phyloP scores from a whole-genome alignment of 2,888 invertebrate genomes.

The Orthonevra nobilis region DNA sequence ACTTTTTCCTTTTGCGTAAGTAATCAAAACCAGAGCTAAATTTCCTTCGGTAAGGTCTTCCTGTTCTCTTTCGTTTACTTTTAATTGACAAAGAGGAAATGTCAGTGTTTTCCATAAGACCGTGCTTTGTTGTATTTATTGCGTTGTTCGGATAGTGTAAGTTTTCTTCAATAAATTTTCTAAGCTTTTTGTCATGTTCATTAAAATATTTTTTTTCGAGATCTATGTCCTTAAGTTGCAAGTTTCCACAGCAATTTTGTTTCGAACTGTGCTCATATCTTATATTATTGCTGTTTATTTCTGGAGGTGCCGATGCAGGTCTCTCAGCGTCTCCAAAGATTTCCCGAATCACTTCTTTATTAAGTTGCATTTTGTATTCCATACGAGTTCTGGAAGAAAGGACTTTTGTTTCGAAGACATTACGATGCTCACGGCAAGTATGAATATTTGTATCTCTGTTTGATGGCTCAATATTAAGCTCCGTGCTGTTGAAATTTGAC shows the following conservation, averaged over 20 bases:
- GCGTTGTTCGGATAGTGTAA: not conserved
- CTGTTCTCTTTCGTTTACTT: slow-evolving; percentile 72
- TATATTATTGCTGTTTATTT: slow-evolving; percentile 73
- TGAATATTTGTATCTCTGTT: slow-evolving; percentile 47
- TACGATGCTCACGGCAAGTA: slow-evolving; percentile 74
- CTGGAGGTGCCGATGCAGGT: slow-evolving; percentile 90
- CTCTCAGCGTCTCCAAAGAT: slow-evolving; percentile 88
- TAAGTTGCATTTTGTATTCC: slow-evolving; percentile 87
- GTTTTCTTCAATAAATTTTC: not conserved
- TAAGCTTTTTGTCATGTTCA: not conserved
- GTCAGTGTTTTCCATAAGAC: no score
- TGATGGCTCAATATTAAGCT: not conserved
- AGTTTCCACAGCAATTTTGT: no score
- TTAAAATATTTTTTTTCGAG: not conserved
- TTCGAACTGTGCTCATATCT: no score
- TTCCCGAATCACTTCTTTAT: slow-evolving; percentile 89
- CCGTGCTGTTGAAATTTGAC: slow-evolving; percentile 1
- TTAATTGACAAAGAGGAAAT: slow-evolving; percentile 6
- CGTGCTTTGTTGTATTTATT: no score
- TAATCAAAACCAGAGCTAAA: slow-evolving; percentile 87
- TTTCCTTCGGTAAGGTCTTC: slow-evolving; percentile 77
- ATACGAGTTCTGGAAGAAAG: slow-evolving; percentile 88
- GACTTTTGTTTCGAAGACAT: slow-evolving; percentile 86
- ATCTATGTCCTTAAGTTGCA: no score
- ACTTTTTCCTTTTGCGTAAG: slow-evolving; percentile 92